Percentiles rank a stretch among this genome's conserved stretches.
Conservation (phyloP, 53 echinoderm and acorn worm species). For the Temnopleurus reevesii region DNA sequence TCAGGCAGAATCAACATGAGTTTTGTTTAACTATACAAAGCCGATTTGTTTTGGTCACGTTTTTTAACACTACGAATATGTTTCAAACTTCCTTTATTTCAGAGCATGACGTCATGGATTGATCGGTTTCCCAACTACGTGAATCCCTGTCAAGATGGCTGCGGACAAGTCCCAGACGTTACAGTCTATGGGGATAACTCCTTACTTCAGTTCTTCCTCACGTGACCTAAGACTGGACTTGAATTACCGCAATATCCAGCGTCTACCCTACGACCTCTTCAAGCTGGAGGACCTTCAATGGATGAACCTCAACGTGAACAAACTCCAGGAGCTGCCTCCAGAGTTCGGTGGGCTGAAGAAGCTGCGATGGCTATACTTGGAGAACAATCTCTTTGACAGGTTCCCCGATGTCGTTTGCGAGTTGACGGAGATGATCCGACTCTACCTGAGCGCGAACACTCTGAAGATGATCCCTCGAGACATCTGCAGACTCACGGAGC, state of each 20-base stretch:
- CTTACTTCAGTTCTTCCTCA: conserved; percentile 34
- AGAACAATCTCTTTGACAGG: conserved; percentile 73
- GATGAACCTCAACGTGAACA: conserved; percentile 83
- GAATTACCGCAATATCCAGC: conserved; percentile 85
- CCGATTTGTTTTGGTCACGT: too few relatives aligned
- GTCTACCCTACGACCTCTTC: conserved; percentile 75
- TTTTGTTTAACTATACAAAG: too few relatives aligned
- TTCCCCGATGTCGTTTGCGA: conserved; percentile 80
- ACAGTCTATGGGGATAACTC: conserved; percentile 32
- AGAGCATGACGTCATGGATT: not conserved
- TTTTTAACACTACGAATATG: too few relatives aligned
- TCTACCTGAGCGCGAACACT: conserved; percentile 76
- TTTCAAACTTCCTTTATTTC: too few relatives aligned
- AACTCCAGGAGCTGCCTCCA: conserved; percentile 62
- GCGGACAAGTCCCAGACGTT: not conserved
- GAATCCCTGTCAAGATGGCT: conserved; percentile 1
- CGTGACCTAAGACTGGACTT: conserved; percentile 84
- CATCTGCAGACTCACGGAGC: conserved; percentile 60
- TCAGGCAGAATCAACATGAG: too few relatives aligned
- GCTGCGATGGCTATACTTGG: conserved; percentile 81
- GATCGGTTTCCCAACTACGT: not conserved
- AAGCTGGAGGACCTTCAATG: conserved; percentile 85
- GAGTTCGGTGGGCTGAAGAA: conserved; percentile 60
- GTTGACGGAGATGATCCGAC: conserved; percentile 63
- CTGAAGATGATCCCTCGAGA: conserved; percentile 61